phyloP scores from a whole-genome alignment of 2,797 vertebrate genomes.

The Picus viridis region DNA sequence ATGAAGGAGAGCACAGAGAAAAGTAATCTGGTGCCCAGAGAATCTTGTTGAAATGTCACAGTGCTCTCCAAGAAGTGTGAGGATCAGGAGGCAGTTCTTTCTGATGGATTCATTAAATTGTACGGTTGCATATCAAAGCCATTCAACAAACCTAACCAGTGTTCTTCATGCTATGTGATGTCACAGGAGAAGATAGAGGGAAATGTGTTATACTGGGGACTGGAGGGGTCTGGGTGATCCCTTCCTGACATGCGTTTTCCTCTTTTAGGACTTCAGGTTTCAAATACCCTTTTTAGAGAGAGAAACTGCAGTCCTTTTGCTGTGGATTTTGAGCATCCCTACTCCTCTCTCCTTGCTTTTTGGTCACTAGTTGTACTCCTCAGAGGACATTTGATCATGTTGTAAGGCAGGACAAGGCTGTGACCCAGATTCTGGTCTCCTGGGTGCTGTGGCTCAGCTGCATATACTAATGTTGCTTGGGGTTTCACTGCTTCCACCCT shows the following conservation, averaged over 20 bases:
- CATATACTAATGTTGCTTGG: conserved; percentile 61
- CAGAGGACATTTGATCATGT: conserved; percentile 10
- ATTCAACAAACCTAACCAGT: no score
- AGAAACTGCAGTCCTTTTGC: neutral
- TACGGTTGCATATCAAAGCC: no score
- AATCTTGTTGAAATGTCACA: no score
- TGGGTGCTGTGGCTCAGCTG: conserved; percentile 66
- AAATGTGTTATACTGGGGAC: neutral
- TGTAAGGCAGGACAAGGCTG: conserved; percentile 62
- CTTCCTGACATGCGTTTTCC: neutral
- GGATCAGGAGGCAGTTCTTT: no score
- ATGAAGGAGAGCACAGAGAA: no score
- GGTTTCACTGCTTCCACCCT: conserved; percentile 62
- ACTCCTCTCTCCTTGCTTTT: conserved; percentile 21
- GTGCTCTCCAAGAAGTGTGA: no score
- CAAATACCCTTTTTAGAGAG: neutral
- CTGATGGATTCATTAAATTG: no score
- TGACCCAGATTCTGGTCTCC: conserved; percentile 71
- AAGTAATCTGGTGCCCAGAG: no score
- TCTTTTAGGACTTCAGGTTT: neutral
- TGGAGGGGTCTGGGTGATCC: neutral
- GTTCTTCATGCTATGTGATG: neutral
- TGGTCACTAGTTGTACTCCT: conserved; percentile 52
- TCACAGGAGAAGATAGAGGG: neutral
- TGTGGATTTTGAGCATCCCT: neutral